A percentile compares a stretch with the other conserved stretches of the same genome.
Conservation (phyloP, 2,888 invertebrate genomes). For the Melanchra persicariae region DNA sequence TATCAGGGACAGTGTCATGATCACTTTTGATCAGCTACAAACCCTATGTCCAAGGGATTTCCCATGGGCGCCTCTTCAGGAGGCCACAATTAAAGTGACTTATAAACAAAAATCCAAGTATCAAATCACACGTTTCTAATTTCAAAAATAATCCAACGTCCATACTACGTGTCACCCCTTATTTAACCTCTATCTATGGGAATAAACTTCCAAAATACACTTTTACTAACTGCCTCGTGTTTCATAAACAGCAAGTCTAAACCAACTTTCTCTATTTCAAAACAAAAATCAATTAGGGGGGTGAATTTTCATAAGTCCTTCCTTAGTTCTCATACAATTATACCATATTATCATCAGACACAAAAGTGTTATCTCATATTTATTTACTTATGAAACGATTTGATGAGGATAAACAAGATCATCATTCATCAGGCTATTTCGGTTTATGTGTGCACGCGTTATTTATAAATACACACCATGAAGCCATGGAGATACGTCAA, state of each 20-base stretch:
- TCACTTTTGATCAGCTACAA: not conserved
- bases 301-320: too few relatives aligned
- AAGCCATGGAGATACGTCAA: not conserved
- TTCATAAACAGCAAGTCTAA: not conserved
- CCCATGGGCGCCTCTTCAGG: not conserved
- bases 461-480: not conserved
- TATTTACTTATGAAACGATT: not conserved
- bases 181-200: not conserved
- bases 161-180: not conserved
- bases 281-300: too few relatives aligned
- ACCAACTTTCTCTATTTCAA: not conserved
- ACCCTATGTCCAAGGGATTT: not conserved
- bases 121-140: not conserved
- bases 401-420: not conserved
- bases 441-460: not conserved
- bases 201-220: not conserved
- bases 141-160: not conserved
- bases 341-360: too few relatives aligned
- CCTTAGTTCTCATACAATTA: too few relatives aligned
- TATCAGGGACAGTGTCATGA: too few relatives aligned
- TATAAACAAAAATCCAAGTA: not conserved
- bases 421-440: slow-evolving; percentile 1
- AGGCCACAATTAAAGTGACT: not conserved
- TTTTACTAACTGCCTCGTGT: not conserved
- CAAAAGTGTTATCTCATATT: not conserved